These are phyloP conservation scores for Microcebus griseorufus DNA, from an alignment of 2,113 vertebrate species.

Conservation along the genomic window DNA sequence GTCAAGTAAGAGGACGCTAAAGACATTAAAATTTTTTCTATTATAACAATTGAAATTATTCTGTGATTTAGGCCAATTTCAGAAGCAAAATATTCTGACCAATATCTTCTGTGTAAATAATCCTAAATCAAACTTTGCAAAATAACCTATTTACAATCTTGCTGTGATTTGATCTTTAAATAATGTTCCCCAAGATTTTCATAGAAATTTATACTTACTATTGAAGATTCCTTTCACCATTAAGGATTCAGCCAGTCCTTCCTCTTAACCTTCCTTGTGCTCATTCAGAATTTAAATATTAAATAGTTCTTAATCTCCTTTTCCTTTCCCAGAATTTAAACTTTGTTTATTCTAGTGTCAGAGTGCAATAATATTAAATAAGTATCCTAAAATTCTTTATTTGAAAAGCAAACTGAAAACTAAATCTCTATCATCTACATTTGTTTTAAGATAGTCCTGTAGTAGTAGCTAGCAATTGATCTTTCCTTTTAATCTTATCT, in stretches of 20 bases:
- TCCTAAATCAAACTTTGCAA: constrained; percentile 26
- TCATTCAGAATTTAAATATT: constrained; percentile 28
- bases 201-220: not conserved
- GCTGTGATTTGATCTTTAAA: not conserved
- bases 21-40: not conserved
- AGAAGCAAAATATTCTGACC: constrained; percentile 30
- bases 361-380: not conserved
- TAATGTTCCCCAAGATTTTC: not conserved
- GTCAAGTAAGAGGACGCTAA: constrained; percentile 32
- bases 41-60: not conserved
- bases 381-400: constrained; percentile 21
- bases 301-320: not conserved
- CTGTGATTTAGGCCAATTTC: constrained; percentile 19
- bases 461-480: not conserved
- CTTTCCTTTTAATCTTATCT: not conserved
- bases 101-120: not conserved
- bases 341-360: not conserved
- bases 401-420: constrained; percentile 35
- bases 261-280: not conserved
- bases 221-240: not conserved
- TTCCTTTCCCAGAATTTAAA: constrained; percentile 44
- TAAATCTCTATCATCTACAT: not conserved
- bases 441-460: not conserved
- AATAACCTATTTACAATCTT: not conserved
- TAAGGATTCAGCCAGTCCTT: not conserved